Percentiles rank a stretch among this genome's conserved stretches.
These are phyloP conservation scores for Erpornis zantholeuca DNA, from an alignment of 2,113 vertebrate species.

Conservation along the genomic window DNA sequence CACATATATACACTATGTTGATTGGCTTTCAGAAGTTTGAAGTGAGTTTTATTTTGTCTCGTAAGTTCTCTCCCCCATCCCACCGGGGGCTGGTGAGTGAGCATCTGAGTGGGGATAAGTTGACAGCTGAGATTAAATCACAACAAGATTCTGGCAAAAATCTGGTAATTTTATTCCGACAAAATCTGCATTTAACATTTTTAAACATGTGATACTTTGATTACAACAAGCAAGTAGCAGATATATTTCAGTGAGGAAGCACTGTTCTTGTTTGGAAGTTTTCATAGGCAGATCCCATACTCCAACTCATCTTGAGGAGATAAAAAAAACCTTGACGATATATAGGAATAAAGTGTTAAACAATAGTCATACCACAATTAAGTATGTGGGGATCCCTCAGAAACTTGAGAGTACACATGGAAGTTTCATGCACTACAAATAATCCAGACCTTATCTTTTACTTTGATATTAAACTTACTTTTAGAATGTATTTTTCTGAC, in stretches of 20 bases:
- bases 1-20: background rate
- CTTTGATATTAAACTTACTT: background rate
- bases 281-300: background rate
- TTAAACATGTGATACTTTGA: background rate
- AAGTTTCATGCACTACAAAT: background rate
- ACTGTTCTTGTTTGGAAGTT: background rate
- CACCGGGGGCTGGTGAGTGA: background rate
- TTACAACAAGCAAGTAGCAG: background rate
- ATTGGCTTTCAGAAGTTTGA: background rate
- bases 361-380: background rate
- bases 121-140: background rate
- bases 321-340: background rate
- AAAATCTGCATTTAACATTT: background rate
- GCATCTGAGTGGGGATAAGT: background rate
- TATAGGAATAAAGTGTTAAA: background rate
- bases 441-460: background rate
- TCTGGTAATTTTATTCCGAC: background rate
- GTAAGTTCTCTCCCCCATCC: background rate
- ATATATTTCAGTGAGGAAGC: background rate
- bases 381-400: background rate
- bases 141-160: background rate
- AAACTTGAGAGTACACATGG: background rate
- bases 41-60: background rate
- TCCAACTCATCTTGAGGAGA: background rate
- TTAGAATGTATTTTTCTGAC: background rate